A percentile compares a stretch with the other conserved stretches of the same genome.
Conservation (phyloP, 2,888 invertebrate genomes). For the Muscina levida region DNA sequence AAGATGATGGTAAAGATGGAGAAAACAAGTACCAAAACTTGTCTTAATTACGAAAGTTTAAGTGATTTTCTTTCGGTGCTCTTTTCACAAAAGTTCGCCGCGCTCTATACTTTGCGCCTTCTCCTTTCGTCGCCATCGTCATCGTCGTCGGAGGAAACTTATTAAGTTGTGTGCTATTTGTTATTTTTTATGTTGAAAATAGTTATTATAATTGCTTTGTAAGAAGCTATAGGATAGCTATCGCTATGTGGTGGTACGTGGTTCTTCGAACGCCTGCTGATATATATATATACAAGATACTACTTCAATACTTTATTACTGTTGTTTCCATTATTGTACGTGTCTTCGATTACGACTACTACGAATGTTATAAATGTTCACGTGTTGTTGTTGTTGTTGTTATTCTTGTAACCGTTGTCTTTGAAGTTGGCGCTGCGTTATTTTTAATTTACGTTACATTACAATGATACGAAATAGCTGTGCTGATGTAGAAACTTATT, state of each 20-base stretch:
- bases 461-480: constrained; percentile 16
- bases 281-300: constrained; percentile 4
- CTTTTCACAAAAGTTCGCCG: constrained; percentile 29
- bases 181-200: constrained; percentile 47
- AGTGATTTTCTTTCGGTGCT: constrained; percentile 69
- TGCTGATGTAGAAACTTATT: constrained; percentile 40
- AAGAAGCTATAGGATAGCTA: constrained; percentile 31
- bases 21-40: constrained; percentile 69
- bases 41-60: constrained; percentile 75
- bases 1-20: neutral
- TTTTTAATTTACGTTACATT: constrained; percentile 43
- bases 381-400: constrained; percentile 20
- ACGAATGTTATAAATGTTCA: constrained; percentile 19
- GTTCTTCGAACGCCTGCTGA: neutral
- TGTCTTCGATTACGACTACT: constrained; percentile 46
- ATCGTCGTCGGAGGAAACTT: constrained; percentile 44
- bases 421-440: no score
- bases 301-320: neutral
- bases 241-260: neutral
- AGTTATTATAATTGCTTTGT: constrained; percentile 56
- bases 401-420: neutral
- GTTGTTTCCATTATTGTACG: neutral
- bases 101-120: neutral
- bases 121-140: constrained; percentile 31
- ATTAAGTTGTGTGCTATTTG: constrained; percentile 59